These are phyloP conservation scores for Coregonus suidteri DNA, from an alignment of 2,797 vertebrate genomes.

Conservation along the genomic window DNA sequence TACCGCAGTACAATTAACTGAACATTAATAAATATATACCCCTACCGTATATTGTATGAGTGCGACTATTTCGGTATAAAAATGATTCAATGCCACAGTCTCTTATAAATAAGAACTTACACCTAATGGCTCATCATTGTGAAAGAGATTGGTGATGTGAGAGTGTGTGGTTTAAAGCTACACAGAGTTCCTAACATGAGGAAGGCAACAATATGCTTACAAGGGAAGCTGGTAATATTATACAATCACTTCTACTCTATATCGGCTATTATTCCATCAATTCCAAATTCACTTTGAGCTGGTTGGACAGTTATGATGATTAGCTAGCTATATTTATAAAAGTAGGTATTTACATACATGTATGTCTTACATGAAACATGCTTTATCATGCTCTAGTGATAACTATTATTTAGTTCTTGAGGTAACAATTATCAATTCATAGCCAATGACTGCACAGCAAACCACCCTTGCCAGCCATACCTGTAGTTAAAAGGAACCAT, in stretches of 20 bases:
- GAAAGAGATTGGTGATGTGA: background rate
- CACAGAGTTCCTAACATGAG: slow-evolving; percentile 11
- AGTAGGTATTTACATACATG: slow-evolving; percentile 5
- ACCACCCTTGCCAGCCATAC: background rate
- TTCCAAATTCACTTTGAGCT: slow-evolving; percentile 7
- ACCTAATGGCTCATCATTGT: background rate
- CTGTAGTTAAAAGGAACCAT: slow-evolving; percentile 34
- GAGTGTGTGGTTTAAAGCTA: background rate
- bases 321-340: background rate
- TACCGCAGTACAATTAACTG: background rate
- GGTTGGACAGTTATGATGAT: background rate
- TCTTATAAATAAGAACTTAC: slow-evolving; percentile 1
- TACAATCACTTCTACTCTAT: background rate
- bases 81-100: background rate
- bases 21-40: background rate
- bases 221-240: background rate
- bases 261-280: background rate
- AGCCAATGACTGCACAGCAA: slow-evolving; percentile 2
- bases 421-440: slow-evolving; percentile 3
- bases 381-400: background rate
- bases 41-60: background rate
- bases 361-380: background rate
- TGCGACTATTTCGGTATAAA: background rate
- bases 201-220: slow-evolving; percentile 9
- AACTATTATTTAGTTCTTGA: slow-evolving; percentile 10